Conservation (phyloP, 2,113 vertebrate species). For the Spilogale gracilis region DNA sequence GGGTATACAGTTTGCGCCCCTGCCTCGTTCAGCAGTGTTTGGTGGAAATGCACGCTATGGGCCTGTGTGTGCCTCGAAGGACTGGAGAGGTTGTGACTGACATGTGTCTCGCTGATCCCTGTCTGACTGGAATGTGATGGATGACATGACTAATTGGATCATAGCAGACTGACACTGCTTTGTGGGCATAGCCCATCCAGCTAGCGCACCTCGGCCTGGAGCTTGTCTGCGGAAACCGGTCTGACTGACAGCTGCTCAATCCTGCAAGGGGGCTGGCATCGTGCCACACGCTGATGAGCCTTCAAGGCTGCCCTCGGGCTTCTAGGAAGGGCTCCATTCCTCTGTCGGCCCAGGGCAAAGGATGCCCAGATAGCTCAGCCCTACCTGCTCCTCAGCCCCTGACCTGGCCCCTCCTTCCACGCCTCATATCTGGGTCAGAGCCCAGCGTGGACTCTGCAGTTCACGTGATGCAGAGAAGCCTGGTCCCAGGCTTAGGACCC, state of each 20-base stretch:
- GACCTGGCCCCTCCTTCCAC: neutral
- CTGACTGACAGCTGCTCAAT: neutral
- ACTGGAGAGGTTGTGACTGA: neutral
- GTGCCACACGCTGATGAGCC: neutral
- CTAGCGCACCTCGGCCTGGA: neutral
- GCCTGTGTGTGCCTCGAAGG: neutral
- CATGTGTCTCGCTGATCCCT: neutral
- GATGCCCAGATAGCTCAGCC: neutral
- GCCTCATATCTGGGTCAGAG: neutral
- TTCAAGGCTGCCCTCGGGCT: neutral
- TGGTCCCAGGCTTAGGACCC: neutral
- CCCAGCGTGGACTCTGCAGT: neutral
- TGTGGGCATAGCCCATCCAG: neutral
- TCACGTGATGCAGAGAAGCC: neutral
- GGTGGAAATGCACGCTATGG: neutral
- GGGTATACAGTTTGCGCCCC: accelerated
- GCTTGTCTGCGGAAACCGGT: neutral
- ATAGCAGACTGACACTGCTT: neutral
- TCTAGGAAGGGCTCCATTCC: neutral
- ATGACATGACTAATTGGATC: constrained; percentile 14
- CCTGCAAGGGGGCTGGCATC: neutral
- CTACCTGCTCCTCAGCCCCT: neutral
- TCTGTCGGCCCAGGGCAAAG: neutral
- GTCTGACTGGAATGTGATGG: neutral
- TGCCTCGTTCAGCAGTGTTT: neutral